Evolutionary conservation across 2,797 vertebrate species (phyloP), one percentile per base, ranked within the genome.

Genomic region (Valencia hispanica): DNA sequence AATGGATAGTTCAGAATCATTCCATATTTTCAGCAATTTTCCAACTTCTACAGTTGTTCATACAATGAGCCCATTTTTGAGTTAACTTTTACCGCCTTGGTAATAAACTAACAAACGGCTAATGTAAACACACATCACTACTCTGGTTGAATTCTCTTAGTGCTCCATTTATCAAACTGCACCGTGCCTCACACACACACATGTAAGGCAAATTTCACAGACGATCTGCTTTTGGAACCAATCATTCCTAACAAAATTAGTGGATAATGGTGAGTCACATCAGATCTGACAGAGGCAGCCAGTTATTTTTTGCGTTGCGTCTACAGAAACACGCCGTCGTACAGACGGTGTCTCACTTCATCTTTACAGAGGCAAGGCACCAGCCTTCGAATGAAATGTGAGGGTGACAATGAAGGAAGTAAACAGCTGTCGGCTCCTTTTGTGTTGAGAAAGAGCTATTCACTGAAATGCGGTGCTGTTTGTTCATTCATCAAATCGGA

Each of bases 181-280:
- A 41, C 25, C 36, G 45, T 51, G 14, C 1, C 57, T 59, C 51
- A 43, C 3, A 68, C 11, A 53, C 39, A 15, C 75, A 41, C 55
- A 34, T 2, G 12, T 27, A 63, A 14, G n/a, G 41, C 30, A 48
- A 22, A 78, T 70, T 72, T 78, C 68, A 51, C 57, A 71, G 43
- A 78, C 57, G 39, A 57, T 57, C 59, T 65, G 45, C 11, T 41
- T 32, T 68, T 1, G 27, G 73, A 79, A 50, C 43, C 66, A 79
- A 66, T 76, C 65, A 78, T 39, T 48, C 41, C 8, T 61, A 2
- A 5, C 41, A n/a, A 73, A 59, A 75, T 27, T 61, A 22, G 43
- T 72, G 57, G 20, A 72, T 51, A 72, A 32, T 43, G n/a, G 55
- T 61, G 50, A 75, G 41, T 75, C 72, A 17, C 50, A 68, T 47